phyloP scores from a whole-genome alignment of 1,140 invertebrate species.

The Brachionus koreanus region DNA sequence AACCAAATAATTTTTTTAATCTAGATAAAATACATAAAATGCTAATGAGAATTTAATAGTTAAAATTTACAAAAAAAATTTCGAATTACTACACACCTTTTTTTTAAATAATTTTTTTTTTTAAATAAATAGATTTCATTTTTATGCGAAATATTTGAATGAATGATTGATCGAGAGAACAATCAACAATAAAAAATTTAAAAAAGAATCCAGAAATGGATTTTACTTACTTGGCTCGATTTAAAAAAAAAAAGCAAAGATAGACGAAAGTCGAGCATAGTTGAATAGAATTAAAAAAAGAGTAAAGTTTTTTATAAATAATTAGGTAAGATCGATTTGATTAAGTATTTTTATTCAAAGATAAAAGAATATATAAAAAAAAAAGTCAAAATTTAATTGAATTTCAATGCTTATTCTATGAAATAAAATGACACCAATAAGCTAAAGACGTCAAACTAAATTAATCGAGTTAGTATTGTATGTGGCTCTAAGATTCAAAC shows the following conservation, averaged over 20 bases:
- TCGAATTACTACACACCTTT: too few relatives aligned
- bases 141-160: too few relatives aligned
- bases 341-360: conserved; percentile 27
- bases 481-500: not conserved
- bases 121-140: too few relatives aligned
- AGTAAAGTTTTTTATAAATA: not conserved
- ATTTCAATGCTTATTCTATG: not conserved
- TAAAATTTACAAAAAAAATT: too few relatives aligned
- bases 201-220: not conserved
- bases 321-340: not conserved
- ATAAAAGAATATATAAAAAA: not conserved
- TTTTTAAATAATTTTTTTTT: too few relatives aligned
- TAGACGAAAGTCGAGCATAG: not conserved
- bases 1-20: too few relatives aligned
- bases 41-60: too few relatives aligned
- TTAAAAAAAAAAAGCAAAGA: not conserved
- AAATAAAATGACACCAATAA: not conserved
- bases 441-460: not conserved
- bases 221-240: not conserved
- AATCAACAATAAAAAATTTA: not conserved
- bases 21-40: too few relatives aligned
- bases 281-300: not conserved
- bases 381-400: not conserved
- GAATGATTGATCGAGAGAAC: not conserved
- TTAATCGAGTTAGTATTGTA: not conserved